Evolutionary conservation across 2,113 vertebrate genomes (phyloP), one percentile per base, ranked within the genome.

Genomic region (Heterocephalus glaber): DNA sequence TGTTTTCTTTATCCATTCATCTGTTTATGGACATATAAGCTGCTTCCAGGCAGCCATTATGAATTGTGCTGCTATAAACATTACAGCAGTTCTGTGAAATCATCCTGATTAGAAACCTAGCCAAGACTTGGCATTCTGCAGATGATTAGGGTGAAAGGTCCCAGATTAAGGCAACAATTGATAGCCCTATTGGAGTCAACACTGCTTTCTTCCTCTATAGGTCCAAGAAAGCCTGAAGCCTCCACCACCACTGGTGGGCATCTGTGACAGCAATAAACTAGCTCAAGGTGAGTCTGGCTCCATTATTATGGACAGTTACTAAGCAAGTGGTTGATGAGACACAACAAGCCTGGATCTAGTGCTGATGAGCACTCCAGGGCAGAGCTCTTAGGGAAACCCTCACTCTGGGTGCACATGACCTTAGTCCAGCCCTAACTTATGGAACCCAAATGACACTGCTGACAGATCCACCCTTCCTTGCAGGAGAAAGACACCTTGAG

Each of bases 391-490:
- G 41, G 24, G n/a, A 86, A 14, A 38, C 65, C 35, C 10, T 7
- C 16, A n/a, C 1, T 38, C 38, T 33, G 20, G 3, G 13, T 20
- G 33, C 49, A 7, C 0, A 2, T 13, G 11, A 12, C 35, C 10
- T 19, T 56, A 19, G 1, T 35, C 17, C 22, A n/a, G 13, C 1
- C 28, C 58, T 12, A 81, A 5, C 28, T 47, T 14, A 11, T 58
- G 87, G 49, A 56, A 66, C 8, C 8, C 7, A 60, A 74, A 16
- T 5, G 13, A 66, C 24, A 28, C 17, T 54, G 12, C 41, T 80
- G n/a, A 24, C 54, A 60, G 28, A 65, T 33, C 4, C 14, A 16
- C 13, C 44, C 14, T 38, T 58, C 0, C 47, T 14, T 63, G 19
- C 5, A 61, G 44, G 52, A 79, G 20, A 66, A 74, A 30, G 49